These are phyloP conservation scores for Paralichthys olivaceus DNA, from an alignment of 2,113 vertebrate genomes.

Conservation along the genomic window DNA sequence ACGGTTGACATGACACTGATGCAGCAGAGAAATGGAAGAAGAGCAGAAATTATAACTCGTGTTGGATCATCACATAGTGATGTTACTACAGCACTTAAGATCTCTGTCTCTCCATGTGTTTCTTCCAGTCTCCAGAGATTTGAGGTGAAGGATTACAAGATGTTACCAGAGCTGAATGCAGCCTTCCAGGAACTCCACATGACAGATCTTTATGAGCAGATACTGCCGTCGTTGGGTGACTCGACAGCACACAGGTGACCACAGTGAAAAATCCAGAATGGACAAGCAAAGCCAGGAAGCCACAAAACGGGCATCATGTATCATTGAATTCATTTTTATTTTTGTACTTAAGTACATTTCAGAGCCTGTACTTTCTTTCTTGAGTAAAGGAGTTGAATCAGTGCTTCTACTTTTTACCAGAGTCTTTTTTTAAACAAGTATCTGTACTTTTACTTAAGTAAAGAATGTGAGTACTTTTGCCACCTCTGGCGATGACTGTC, in stretches of 20 bases:
- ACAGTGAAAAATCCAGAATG: neutral
- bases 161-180: constrained; percentile 31
- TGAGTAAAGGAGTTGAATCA: too few species aligned
- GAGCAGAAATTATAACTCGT: neutral
- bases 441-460: too few species aligned
- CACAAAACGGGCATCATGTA: too few species aligned
- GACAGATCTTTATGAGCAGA: constrained; percentile 41
- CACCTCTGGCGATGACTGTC: too few species aligned
- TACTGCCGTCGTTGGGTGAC: constrained; percentile 36
- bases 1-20: neutral
- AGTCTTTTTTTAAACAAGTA: too few species aligned
- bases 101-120: neutral
- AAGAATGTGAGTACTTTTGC: too few species aligned
- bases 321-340: too few species aligned
- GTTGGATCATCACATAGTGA: neutral
- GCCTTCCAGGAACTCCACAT: constrained; percentile 57
- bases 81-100: neutral
- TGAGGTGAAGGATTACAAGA: constrained; percentile 37
- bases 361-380: too few species aligned
- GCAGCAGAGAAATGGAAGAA: neutral
- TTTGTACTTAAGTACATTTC: too few species aligned
- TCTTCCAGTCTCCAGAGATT: constrained; percentile 54
- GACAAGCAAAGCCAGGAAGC: neutral
- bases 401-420: too few species aligned
- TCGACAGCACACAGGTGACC: neutral